Evolutionary conservation across 2,797 vertebrate genomes (phyloP).

Genomic region (Rhadinocentrus ornatus): DNA sequence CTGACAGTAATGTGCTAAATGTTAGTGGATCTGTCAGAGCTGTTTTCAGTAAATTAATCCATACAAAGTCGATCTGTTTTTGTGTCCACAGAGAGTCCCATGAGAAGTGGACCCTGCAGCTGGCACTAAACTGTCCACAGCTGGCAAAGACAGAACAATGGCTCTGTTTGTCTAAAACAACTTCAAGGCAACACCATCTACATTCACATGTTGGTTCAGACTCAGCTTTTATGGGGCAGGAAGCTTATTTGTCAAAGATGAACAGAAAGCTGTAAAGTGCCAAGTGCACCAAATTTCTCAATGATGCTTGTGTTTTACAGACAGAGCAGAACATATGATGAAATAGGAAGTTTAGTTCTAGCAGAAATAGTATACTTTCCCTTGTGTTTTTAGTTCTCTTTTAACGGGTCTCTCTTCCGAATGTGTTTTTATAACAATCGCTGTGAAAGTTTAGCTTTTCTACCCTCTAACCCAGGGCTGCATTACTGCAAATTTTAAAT

Average conservation of each 20-base stretch:
- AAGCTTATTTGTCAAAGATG: conserved; percentile 18
- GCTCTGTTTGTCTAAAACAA: conserved; percentile 56
- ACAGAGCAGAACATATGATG: background rate
- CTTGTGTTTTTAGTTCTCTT: background rate
- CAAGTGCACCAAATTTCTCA: background rate
- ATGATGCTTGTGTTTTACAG: background rate
- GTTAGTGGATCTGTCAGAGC: background rate
- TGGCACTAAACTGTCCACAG: conserved; percentile 68
- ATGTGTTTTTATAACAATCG: background rate
- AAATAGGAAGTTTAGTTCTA: background rate
- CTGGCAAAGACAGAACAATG: conserved; percentile 65
- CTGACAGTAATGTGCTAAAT: conserved; percentile 1
- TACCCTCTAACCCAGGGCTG: background rate
- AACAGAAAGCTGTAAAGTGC: conserved; percentile 5
- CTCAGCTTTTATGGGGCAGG: conserved; percentile 18
- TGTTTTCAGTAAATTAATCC: conserved; percentile 42
- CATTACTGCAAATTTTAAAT: too few relatives aligned
- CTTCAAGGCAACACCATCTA: conserved; percentile 26
- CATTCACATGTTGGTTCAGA: conserved; percentile 30
- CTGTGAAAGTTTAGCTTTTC: background rate
- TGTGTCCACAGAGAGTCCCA: conserved; percentile 41
- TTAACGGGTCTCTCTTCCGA: background rate
- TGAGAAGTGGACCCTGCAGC: conserved; percentile 48
- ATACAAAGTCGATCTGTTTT: conserved; percentile 58
- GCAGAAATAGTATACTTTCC: background rate